Evolutionary conservation across 2,888 invertebrate genomes (phyloP), one percentile per base, ranked within the genome.

Genomic region (Aspidapion aeneum): DNA sequence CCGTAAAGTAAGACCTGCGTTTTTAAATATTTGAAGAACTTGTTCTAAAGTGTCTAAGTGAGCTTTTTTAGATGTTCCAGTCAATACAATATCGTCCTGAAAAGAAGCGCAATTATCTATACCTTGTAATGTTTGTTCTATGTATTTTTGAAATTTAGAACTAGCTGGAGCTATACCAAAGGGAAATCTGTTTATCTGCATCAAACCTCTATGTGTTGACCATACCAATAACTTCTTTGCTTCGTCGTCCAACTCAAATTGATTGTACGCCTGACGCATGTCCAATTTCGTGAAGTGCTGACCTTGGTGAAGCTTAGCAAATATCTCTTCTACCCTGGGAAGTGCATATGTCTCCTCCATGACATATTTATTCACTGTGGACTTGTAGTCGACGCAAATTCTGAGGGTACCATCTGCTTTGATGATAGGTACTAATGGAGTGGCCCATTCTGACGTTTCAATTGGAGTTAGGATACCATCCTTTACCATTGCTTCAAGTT

Each of bases 171-270:
- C 49, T 35, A 60, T 2, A 2, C 78, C 79, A 68, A 72, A 77
- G 2, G 74, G 73, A 18, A 78, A 62, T 48, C 77, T 70, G 50
- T 75, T 74, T 55, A 73, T 73, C 19, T 66, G 60, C 59, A 69
- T 77, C 1, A 78, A 58, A 0, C 78, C 77, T 21, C 72, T 71
- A 22, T 74, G 76, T 0, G 77, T 78, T 17, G 67, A 68, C 49
- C 74, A 68, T 1, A 75, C 71, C n/a, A 69, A 67, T n/a, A 72
- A 56, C 17, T 70, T 67, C 55, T 70, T 68, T 1, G 76, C 68
- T 48, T 72, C 64, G 18, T 74, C 69, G 20, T 71, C 70, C 18
- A 75, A 55, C 55, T 67, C 68, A 1, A 75, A 59, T 65, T 79
- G 77, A 54, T 73, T 71, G 66, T 77, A 78, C 0, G 76, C 77